These are phyloP conservation scores for Mylabris phalerata DNA, from an alignment of 1,140 invertebrate genomes.

Conservation along the genomic window DNA sequence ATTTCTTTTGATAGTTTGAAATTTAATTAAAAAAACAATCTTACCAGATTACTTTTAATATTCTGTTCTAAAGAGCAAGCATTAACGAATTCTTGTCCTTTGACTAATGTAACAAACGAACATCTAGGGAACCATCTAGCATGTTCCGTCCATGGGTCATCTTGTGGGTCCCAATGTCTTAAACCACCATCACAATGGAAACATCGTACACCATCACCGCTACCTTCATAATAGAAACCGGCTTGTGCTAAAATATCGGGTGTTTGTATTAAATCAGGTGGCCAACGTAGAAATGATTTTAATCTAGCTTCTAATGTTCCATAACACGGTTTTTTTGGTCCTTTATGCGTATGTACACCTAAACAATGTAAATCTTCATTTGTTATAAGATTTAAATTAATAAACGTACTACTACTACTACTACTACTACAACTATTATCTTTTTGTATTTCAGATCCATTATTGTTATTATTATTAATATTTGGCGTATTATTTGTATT, in stretches of 20 bases:
- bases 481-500: neutral
- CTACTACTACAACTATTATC: no score
- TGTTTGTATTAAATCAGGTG: slow-evolving; percentile 53
- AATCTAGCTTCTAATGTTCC: slow-evolving; percentile 57
- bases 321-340: slow-evolving; percentile 54
- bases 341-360: slow-evolving; percentile 56
- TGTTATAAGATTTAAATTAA: slow-evolving; percentile 35
- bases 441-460: no score
- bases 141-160: slow-evolving; percentile 87
- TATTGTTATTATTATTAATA: neutral
- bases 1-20: no score
- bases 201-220: slow-evolving; percentile 72
- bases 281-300: slow-evolving; percentile 58
- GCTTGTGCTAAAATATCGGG: slow-evolving; percentile 62
- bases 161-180: slow-evolving; percentile 74
- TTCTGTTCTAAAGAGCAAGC: slow-evolving; percentile 38
- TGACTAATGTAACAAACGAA: slow-evolving; percentile 67
- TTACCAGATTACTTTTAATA: slow-evolving; percentile 6
- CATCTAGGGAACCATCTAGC: slow-evolving; percentile 84
- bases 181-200: slow-evolving; percentile 88
- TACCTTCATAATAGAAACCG: slow-evolving; percentile 68
- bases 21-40: neutral
- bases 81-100: slow-evolving; percentile 71
- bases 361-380: slow-evolving; percentile 49
- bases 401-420: slow-evolving; percentile 5